phyloP scores from a whole-genome alignment of 2,797 vertebrate species.

The Clarias platycephalus region DNA sequence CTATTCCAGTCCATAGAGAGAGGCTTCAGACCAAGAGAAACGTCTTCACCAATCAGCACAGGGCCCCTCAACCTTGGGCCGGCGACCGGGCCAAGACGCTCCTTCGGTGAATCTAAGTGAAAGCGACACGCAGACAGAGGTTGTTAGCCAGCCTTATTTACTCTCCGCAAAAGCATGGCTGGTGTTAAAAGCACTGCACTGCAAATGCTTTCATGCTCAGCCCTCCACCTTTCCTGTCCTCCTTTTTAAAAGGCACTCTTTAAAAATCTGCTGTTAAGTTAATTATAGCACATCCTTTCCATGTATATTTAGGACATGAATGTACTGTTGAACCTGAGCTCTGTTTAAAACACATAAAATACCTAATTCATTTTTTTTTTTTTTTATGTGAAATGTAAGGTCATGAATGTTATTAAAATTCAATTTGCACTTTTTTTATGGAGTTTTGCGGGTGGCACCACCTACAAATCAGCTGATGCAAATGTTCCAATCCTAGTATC shows the following conservation, averaged over 20 bases:
- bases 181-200: slow-evolving; percentile 43
- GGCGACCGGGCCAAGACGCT: slow-evolving; percentile 62
- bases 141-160: slow-evolving; percentile 74
- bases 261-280: slow-evolving; percentile 13
- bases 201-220: slow-evolving; percentile 29
- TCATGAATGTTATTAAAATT: background rate
- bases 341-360: background rate
- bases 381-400: background rate
- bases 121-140: slow-evolving; percentile 73
- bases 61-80: slow-evolving; percentile 74
- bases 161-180: slow-evolving; percentile 54
- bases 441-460: too few species aligned
- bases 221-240: background rate
- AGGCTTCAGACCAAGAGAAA: slow-evolving; percentile 67
- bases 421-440: too few species aligned
- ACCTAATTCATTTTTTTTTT: too few species aligned
- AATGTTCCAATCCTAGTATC: too few species aligned
- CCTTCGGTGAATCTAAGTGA: slow-evolving; percentile 68
- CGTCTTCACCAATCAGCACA: slow-evolving; percentile 74
- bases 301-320: background rate
- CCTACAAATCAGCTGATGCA: too few species aligned
- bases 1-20: slow-evolving; percentile 61
- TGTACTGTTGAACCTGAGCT: background rate
- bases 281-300: background rate
- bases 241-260: slow-evolving; percentile 10